Evolutionary conservation across 2,113 vertebrate species (phyloP).

Genomic region (Chaetorhynchus papuensis): DNA sequence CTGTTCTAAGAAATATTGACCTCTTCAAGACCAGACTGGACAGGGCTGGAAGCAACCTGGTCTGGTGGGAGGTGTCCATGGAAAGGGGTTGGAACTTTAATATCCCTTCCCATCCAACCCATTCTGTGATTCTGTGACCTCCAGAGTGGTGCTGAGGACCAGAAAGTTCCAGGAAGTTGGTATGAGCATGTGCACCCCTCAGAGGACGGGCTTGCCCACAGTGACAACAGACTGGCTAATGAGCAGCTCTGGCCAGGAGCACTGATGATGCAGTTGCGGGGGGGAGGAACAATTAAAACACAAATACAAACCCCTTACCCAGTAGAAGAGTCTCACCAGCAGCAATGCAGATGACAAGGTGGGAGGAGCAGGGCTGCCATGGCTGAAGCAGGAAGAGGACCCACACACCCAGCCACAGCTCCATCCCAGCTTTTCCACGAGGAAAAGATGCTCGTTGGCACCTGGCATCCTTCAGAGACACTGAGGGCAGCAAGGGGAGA

Average conservation of each 20-base stretch:
- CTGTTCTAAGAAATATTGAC: not conserved
- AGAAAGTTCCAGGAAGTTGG: not conserved
- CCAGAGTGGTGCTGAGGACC: not conserved
- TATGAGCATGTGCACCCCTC: not conserved
- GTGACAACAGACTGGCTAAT: not conserved
- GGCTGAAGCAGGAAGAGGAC: not conserved
- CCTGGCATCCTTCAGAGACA: not conserved
- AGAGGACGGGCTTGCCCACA: not conserved
- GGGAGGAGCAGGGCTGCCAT: not conserved
- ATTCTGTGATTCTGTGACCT: not conserved
- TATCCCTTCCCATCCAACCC: not conserved
- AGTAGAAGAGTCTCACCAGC: not conserved
- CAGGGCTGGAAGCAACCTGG: not conserved
- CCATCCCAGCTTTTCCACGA: not conserved
- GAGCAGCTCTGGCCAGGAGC: not conserved
- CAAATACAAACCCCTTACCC: rapidly evolving
- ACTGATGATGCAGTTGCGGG: not conserved
- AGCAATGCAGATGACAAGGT: not conserved
- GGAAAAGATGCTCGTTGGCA: not conserved
- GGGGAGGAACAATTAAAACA: not conserved
- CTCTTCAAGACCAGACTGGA: not conserved
- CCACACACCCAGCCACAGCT: not conserved
- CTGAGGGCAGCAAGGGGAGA: not conserved
- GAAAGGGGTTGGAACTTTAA: not conserved
- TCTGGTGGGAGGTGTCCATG: not conserved